Percentiles rank a stretch among this genome's conserved stretches.
Evolutionary conservation across 1,140 invertebrate genomes (phyloP).

Genomic region (Cyclargus thomasi): DNA sequence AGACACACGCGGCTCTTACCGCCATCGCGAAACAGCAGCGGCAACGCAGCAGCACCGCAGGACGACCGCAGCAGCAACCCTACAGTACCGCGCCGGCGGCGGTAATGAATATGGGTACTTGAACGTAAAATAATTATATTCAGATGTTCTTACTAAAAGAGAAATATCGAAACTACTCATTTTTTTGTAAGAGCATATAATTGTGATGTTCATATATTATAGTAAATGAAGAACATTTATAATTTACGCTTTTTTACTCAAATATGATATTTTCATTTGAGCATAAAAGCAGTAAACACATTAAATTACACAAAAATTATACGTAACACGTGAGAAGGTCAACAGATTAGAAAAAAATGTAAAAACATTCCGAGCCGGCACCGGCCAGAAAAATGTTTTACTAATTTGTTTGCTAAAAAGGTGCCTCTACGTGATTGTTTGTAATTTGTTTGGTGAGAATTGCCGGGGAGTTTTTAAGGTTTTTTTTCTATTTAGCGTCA

Average conservation of each 20-base stretch:
- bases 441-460: not conserved
- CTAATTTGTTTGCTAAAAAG: not conserved
- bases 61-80: constrained; percentile 17
- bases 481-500: not conserved
- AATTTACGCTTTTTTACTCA: no score
- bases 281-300: no score
- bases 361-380: no score
- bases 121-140: no score
- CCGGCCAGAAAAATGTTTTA: not conserved
- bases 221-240: no score
- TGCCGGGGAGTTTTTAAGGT: not conserved
- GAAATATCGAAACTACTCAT: no score
- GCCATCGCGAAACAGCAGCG: constrained; percentile 23
- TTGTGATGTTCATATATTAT: no score
- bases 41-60: constrained; percentile 20
- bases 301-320: no score
- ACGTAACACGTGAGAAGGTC: not conserved
- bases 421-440: not conserved
- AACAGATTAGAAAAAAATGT: not conserved
- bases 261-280: no score
- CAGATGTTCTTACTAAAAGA: no score
- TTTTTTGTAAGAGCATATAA: no score
- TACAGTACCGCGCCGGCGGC: not conserved
- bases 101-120: no score
- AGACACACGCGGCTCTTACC: constrained; percentile 84